These are phyloP conservation scores for Zophobas morio DNA, from an alignment of 1,140 invertebrate genomes.

Conservation along the genomic window DNA sequence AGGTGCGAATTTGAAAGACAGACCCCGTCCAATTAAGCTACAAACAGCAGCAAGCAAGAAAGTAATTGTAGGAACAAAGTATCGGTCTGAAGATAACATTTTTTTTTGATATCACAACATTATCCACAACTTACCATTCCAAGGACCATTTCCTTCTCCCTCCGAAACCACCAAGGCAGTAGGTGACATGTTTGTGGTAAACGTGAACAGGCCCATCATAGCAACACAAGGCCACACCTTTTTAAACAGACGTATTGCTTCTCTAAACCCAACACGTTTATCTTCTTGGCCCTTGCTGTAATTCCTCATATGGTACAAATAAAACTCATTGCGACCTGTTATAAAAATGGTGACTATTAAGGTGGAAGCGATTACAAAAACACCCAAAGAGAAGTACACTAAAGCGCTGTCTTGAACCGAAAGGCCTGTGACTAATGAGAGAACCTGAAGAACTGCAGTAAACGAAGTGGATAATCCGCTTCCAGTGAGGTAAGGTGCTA, in stretches of 20 bases:
- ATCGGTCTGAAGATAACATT: neutral
- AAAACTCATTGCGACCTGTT: neutral
- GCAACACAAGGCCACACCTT: neutral
- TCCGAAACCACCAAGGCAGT: slow-evolving; percentile 12
- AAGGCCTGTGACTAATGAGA: neutral
- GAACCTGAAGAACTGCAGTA: slow-evolving; percentile 9
- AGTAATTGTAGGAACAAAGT: slow-evolving; percentile 28
- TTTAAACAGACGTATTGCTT: slow-evolving; percentile 17
- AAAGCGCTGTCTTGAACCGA: neutral
- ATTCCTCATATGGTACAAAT: neutral
- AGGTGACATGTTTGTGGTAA: neutral
- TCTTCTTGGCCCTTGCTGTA: neutral
- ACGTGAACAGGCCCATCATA: slow-evolving; percentile 1
- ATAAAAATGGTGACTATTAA: slow-evolving; percentile 18
- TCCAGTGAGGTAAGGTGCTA: slow-evolving; percentile 5
- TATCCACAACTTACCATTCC: neutral
- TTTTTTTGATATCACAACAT: no score
- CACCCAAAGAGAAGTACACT: slow-evolving; percentile 7
- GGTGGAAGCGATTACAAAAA: neutral
- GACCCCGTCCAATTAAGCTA: neutral
- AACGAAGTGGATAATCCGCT: neutral
- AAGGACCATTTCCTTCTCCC: slow-evolving; percentile 6
- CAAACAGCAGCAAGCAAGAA: neutral
- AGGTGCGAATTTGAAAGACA: neutral
- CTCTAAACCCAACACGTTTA: neutral